phyloP scores from a whole-genome alignment of 1,140 invertebrate genomes.

The Cyclina sinensis region DNA sequence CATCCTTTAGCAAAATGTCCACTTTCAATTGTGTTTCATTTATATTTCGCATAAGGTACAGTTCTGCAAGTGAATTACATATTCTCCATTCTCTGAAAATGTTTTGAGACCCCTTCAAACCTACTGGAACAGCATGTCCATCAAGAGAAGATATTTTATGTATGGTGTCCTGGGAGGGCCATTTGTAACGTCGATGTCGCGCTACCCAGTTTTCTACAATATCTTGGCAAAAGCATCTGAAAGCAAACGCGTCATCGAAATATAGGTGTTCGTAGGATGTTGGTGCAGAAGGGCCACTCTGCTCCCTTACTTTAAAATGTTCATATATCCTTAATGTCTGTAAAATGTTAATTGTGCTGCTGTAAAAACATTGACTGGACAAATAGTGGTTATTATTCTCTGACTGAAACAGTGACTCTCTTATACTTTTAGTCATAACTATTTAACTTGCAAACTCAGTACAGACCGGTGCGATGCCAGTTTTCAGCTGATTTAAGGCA shows the following conservation, averaged over 20 bases:
- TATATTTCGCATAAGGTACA: neutral
- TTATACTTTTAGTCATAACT: too few relatives aligned
- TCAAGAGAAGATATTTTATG: neutral
- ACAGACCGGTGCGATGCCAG: too few relatives aligned
- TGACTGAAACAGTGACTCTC: neutral
- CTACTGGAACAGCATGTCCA: neutral
- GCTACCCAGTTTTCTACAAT: neutral
- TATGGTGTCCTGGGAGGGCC: constrained; percentile 1
- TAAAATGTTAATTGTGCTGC: too few relatives aligned
- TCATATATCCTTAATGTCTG: neutral
- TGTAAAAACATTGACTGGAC: neutral
- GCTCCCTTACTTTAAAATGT: neutral
- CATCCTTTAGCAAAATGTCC: neutral
- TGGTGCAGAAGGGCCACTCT: neutral
- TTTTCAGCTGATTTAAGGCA: too few relatives aligned
- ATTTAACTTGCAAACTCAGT: too few relatives aligned
- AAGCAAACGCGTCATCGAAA: neutral
- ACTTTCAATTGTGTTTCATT: neutral
- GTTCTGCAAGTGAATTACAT: too few relatives aligned
- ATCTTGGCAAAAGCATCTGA: neutral
- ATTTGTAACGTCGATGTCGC: neutral
- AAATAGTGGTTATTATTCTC: neutral
- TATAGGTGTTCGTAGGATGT: neutral
- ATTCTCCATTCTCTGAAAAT: too few relatives aligned
- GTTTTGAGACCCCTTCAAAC: neutral